Conservation (phyloP, 2,113 vertebrate species). For the Dunckerocampus dactyliophorus region DNA sequence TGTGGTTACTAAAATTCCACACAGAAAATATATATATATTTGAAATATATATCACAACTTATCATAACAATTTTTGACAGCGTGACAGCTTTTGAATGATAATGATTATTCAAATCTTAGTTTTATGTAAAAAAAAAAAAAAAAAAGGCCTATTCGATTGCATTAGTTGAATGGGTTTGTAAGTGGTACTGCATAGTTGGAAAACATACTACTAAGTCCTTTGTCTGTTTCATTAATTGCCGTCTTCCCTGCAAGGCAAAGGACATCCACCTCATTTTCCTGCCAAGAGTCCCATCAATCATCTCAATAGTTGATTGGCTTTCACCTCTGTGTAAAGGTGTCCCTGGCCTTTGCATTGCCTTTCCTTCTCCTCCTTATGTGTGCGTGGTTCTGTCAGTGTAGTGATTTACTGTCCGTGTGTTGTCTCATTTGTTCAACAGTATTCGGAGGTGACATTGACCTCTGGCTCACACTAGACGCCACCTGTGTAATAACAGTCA, state of each 20-base stretch:
- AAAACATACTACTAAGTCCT: conserved; percentile 9
- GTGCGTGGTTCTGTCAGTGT: conserved; percentile 2
- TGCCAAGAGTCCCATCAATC: conserved; percentile 35
- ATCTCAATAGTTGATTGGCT: conserved; percentile 45
- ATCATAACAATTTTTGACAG: too few species aligned
- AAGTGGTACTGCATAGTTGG: background rate
- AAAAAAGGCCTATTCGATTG: background rate
- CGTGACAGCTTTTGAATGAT: too few species aligned
- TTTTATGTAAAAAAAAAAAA: too few species aligned
- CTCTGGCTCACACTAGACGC: conserved; percentile 9
- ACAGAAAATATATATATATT: too few species aligned
- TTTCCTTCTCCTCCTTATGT: conserved; percentile 1
- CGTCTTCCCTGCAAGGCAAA: background rate
- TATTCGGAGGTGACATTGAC: conserved; percentile 21
- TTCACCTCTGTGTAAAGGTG: conserved; percentile 46
- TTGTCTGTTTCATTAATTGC: conserved; percentile 16
- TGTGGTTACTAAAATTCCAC: too few species aligned
- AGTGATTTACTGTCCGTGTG: conserved; percentile 29
- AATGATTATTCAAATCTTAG: too few species aligned
- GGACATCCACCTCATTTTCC: conserved; percentile 25
- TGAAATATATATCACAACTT: too few species aligned
- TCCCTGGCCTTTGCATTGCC: conserved; percentile 20
- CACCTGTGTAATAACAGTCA: conserved; percentile 1
- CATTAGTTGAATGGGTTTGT: conserved; percentile 15
- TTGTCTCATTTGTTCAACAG: conserved; percentile 26